phyloP scores from a whole-genome alignment of 2,113 vertebrate species.

The Hiodon alosoides region DNA sequence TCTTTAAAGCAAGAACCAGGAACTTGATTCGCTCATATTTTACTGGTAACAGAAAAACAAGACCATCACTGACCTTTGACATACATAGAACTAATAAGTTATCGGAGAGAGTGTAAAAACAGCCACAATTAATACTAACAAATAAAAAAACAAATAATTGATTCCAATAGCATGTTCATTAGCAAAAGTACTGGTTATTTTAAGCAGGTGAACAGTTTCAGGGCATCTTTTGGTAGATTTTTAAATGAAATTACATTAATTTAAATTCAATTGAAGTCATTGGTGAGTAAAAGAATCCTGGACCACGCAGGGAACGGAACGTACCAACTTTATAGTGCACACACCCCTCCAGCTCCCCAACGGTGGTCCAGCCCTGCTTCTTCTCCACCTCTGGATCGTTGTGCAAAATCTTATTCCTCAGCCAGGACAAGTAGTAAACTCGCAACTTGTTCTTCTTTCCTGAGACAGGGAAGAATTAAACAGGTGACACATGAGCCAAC shows the following conservation, averaged over 20 bases:
- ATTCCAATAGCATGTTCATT: no score
- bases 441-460: conserved; percentile 98
- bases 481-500: background rate
- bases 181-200: no score
- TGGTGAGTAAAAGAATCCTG: no score
- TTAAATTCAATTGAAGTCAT: no score
- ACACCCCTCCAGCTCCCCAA: conserved; percentile 91
- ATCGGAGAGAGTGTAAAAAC: no score
- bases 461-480: conserved; percentile 38
- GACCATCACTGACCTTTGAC: background rate
- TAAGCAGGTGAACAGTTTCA: no score
- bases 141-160: no score
- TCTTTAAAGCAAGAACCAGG: conserved; percentile 95
- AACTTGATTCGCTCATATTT: conserved; percentile 99
- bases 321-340: conserved; percentile 97
- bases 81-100: no score
- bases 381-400: conserved; percentile 98
- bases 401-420: conserved; percentile 98
- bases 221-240: no score
- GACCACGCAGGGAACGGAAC: conserved; percentile 38
- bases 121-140: no score
- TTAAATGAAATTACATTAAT: no score
- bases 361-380: conserved; percentile 96
- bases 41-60: conserved; percentile 64
- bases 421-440: conserved; percentile 98